Base-by-base conservation (phyloP, 1,140 invertebrate species). In the Reticulitermes speratus region DNA sequence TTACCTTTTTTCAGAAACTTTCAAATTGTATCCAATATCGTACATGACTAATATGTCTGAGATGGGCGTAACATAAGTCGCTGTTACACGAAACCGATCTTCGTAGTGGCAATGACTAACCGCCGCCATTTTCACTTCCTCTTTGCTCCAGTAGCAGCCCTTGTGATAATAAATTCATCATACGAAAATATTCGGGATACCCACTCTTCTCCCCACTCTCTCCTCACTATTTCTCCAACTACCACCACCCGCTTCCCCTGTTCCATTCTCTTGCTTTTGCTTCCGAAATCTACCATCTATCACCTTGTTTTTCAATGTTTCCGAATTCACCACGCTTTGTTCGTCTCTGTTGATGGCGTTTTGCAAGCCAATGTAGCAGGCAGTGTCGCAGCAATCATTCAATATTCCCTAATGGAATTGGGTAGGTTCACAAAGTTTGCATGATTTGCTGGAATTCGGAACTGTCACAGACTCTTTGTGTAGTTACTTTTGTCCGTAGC, bases 91-190 rank as follows among this genome's bases (percentile, higher is more conserved):
- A 19, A 65, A 65, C 8, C 19, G 59, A 65, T 65, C 3, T n/a
- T 65, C 25, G 19, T 65, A 65, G 9, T 65, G 59, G 59, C 59
- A 65, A 65, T 65, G 59, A 65, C 59, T 65, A 65, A 65, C 59
- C 59, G 59, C 59, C 59, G 59, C 59, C 59, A 65, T 65, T 65
- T 65, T 65, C 59, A 65, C 59, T 65, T 65, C 59, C 59, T 65
- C 59, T 65, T 65, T 75, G 65, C 65, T 75, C n/a, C 65, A 75
- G 65, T 75, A 75, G 65, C 65, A 75, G 65, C 65, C 65, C 65
- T 75, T 75, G 65, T 75, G 65, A 75, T 75, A 75, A 75, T 75
- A 75, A 75, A 75, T 75, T 75, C 65, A 75, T 75, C 65, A 75
- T 75, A 75, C 65, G 65, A 75, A 75, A 75, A 75, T 75, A 75